Base-by-base conservation (phyloP, 1,140 invertebrate genomes). In the Saccostrea glomerata region DNA sequence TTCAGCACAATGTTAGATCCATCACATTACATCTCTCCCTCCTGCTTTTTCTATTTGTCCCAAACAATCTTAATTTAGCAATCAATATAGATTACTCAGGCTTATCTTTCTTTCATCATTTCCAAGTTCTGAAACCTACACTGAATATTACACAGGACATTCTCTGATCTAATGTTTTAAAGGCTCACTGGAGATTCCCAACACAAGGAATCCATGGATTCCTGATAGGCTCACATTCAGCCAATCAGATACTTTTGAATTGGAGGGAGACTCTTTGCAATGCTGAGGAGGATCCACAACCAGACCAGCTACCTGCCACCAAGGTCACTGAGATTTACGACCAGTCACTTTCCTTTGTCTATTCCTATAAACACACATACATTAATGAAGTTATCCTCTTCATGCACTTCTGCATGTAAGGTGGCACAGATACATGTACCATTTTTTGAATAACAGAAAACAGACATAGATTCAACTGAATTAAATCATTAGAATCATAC, bases 281-380 rank as follows among this genome's bases (percentile, higher is more conserved):
- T 77, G 25, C 66, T 73, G 66, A 73, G 11, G 30, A 15, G 15
- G 70, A 77, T 77, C 70, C 70, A 77, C 70, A 77, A 77, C 70
- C 70, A 77, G 70, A 30, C 23, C 25, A 30, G 70, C 25, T 77
- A 77, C 23, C 12, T 36, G 70, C 12, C 30, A 15, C 30, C 70
- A 77, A 11, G 55, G 84, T 98, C 97, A 98, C 97, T 98, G 98
- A 13, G 97, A 97, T 95, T 98, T 98, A 96, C 98, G 97, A 13
- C 97, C 97, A 1, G 97, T 97, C 89, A 98, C 95, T 95, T 98
- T 98, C 90, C 98, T 96, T 83, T 97, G 97, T 92, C 97, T 96
- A 54, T 97, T 97, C 92, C 97, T 95, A 90, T 40, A 91, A 63
- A n/a, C n/a, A 63, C n/a, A 6, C 15, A 63, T 63, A 63, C 58